Percentiles rank a stretch among this genome's conserved stretches.
Evolutionary conservation across 1,140 invertebrate genomes (phyloP).

Genomic region (Bombus vancouverensis): DNA sequence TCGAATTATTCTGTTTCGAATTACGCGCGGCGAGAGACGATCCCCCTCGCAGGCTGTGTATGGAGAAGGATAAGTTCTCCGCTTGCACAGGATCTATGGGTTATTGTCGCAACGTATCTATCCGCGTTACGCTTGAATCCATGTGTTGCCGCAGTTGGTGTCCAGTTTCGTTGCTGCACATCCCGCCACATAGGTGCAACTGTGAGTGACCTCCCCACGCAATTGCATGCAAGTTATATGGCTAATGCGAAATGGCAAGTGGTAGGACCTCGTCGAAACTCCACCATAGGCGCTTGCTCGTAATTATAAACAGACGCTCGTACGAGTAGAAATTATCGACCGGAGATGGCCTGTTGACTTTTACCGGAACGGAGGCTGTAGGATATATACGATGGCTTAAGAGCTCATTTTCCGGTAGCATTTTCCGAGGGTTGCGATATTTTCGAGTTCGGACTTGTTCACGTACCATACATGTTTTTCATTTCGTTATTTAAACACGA

Average conservation of each 20-base stretch:
- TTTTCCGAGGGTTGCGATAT: too few species aligned
- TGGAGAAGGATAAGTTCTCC: background rate
- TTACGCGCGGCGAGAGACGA: background rate
- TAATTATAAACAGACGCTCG: slow-evolving; percentile 55
- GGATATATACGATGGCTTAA: background rate
- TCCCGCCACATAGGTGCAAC: slow-evolving; percentile 7
- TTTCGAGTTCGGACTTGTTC: background rate
- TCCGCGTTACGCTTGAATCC: slow-evolving; percentile 4
- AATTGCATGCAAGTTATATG: slow-evolving; percentile 29
- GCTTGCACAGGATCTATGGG: slow-evolving; percentile 20
- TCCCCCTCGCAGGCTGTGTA: background rate
- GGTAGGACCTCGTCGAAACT: slow-evolving; percentile 11
- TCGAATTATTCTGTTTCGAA: background rate
- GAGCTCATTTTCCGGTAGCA: background rate
- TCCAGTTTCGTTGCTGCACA: slow-evolving; percentile 34
- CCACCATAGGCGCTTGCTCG: background rate
- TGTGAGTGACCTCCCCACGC: slow-evolving; percentile 6
- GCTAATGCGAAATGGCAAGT: slow-evolving; percentile 59
- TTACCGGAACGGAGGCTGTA: background rate
- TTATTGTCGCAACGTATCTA: slow-evolving; percentile 26
- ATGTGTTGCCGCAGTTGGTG: slow-evolving; percentile 18
- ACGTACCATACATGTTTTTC: background rate
- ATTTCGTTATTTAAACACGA: background rate
- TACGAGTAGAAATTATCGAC: slow-evolving; percentile 25
- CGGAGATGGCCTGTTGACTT: slow-evolving; percentile 2